Base-by-base conservation (phyloP, 1,140 invertebrate species). In the Alviniconcha marisindica region DNA sequence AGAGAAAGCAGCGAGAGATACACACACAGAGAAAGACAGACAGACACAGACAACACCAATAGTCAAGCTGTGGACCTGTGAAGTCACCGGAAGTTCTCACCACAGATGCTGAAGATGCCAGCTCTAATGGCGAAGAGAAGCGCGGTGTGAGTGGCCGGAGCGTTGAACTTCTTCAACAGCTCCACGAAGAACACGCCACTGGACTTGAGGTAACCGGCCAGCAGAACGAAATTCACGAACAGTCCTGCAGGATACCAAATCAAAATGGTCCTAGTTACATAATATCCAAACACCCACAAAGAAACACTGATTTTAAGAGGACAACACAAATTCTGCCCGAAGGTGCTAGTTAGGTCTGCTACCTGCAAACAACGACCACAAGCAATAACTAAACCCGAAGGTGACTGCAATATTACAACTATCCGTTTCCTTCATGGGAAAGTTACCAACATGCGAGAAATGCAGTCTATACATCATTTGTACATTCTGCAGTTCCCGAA, bases 171-270 rank as follows among this genome's bases (percentile, higher is more conserved):
- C 24, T 15, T n/a, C 36, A 80, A 40, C 33, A 80, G 77, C 44
- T 66, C 54, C 78, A 80, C 78, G 15, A 80, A 80, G 38, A 66
- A 42, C 36, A 80, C 12, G 0, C 78, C 78, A n/a, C 78, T 80
- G 60, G 78, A 66, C 60, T 80, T 80, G 56, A 44, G 56, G 78
- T 44, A 80, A 0, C 78, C 78, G 18, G 78, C 38, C 18, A 80
- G 21, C 12, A 80, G 3, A 12, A 28, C 18, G 33, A 18, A 63
- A 38, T 69, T 80, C 51, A 69, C 40, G 56, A 80, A 80, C 31
- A 33, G 14, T 1, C 78, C 78, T 80, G 77, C 2, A n/a, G 31
- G 44, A 42, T 1, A 44, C n/a, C n/a, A n/a, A 60, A n/a, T 28
- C 56, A 60, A 28, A 60, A n/a, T 21, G 24, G 56, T 12, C 44